phyloP scores from a whole-genome alignment of 2,888 invertebrate genomes.

The Bruchidius siliquastri region DNA sequence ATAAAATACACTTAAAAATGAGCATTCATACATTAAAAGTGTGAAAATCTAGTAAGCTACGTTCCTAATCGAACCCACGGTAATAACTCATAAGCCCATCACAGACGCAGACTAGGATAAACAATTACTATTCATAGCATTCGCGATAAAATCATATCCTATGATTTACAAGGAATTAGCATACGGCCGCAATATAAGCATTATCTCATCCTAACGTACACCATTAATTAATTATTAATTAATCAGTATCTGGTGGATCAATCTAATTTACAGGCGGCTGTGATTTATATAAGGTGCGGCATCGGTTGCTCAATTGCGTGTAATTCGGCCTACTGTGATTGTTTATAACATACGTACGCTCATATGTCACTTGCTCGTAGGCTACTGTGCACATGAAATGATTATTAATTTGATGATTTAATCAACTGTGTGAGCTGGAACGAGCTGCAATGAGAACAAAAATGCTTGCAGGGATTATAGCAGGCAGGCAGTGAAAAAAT shows the following conservation, averaged over 20 bases:
- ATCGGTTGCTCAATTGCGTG: not conserved
- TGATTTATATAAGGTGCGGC: not conserved
- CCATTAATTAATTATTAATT: constrained; percentile 44
- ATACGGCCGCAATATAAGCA: constrained; percentile 44
- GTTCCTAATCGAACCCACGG: not conserved
- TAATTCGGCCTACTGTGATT: not conserved
- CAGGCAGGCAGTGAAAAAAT: no score
- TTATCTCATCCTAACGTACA: constrained; percentile 41
- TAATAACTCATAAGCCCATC: not conserved
- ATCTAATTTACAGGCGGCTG: constrained; percentile 28
- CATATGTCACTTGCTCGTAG: no score
- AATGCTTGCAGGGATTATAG: no score
- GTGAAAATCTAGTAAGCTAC: not conserved
- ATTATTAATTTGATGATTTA: not conserved
- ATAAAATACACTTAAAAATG: no score
- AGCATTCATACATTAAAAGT: not conserved
- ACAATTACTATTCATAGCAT: not conserved
- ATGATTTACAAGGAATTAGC: constrained; percentile 49
- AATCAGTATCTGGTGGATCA: constrained; percentile 34
- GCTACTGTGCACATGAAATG: not conserved
- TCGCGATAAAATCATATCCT: constrained; percentile 24
- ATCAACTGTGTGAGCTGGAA: not conserved
- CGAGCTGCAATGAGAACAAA: no score
- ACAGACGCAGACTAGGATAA: not conserved
- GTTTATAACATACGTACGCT: no score